phyloP scores from a whole-genome alignment of 2,113 vertebrate species.

The Erythrolamprus reginae region DNA sequence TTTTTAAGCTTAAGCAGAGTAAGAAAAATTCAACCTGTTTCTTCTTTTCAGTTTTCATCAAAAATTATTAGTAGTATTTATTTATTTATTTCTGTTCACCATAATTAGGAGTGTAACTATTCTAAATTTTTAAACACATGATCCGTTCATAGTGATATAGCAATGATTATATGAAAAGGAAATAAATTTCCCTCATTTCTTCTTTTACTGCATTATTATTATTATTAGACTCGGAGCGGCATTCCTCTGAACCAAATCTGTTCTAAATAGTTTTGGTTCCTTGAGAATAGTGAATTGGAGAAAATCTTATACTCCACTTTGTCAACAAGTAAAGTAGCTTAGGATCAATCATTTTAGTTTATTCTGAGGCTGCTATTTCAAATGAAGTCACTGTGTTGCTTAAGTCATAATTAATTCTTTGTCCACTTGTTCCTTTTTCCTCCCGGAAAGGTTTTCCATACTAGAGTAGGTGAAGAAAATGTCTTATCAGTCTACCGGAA shows the following conservation, averaged over 20 bases:
- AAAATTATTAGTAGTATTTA: slow-evolving; percentile 14
- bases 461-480: not conserved
- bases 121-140: not conserved
- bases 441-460: not conserved
- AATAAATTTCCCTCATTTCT: not conserved
- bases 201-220: too few relatives aligned
- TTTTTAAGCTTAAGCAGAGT: not conserved
- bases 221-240: too few relatives aligned
- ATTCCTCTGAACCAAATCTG: not conserved
- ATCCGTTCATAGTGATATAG: not conserved
- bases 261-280: not conserved
- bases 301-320: not conserved
- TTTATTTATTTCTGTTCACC: not conserved
- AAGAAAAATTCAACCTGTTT: not conserved
- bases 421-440: not conserved
- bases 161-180: not conserved
- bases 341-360: not conserved
- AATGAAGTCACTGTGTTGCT: not conserved
- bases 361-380: not conserved
- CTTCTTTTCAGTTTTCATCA: not conserved
- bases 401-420: not conserved
- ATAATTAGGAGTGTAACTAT: not conserved
- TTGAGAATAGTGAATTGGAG: not conserved
- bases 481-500: not conserved
- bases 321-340: not conserved